phyloP scores from a whole-genome alignment of 2,797 vertebrate species.

The Notamacropus eugenii region DNA sequence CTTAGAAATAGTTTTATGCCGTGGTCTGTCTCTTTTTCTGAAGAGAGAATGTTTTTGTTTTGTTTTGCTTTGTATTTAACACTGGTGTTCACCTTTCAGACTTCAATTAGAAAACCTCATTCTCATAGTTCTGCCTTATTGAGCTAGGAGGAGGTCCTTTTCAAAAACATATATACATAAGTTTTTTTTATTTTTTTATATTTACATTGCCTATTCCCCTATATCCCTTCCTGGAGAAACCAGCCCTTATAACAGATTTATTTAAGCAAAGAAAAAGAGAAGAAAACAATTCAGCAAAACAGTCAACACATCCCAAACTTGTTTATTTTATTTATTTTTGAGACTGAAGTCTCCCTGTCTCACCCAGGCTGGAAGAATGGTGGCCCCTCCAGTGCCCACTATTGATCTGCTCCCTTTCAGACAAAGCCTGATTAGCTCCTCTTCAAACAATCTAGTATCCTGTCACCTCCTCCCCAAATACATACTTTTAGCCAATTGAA shows the following conservation, averaged over 20 bases:
- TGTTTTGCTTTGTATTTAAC: background rate
- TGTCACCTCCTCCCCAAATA: background rate
- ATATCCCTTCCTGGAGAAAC: background rate
- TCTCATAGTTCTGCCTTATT: background rate
- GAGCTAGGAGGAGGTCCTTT: background rate
- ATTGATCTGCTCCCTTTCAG: background rate
- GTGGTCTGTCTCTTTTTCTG: background rate
- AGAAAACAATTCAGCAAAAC: background rate
- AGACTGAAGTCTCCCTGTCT: background rate
- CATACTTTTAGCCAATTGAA: background rate
- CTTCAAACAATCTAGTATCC: too few relatives aligned
- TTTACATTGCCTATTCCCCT: background rate
- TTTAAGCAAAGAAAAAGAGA: background rate
- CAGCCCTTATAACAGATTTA: background rate
- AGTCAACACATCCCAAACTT: background rate
- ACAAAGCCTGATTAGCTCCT: background rate
- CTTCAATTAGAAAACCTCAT: background rate
- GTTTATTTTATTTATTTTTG: background rate
- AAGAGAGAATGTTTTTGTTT: background rate
- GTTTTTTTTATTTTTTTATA: background rate
- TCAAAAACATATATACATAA: background rate
- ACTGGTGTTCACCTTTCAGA: background rate
- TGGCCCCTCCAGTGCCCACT: background rate
- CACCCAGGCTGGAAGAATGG: background rate
- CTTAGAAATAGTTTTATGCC: background rate